Conservation (phyloP, 2,888 invertebrate species). For the Drosophila suboccidentalis region DNA sequence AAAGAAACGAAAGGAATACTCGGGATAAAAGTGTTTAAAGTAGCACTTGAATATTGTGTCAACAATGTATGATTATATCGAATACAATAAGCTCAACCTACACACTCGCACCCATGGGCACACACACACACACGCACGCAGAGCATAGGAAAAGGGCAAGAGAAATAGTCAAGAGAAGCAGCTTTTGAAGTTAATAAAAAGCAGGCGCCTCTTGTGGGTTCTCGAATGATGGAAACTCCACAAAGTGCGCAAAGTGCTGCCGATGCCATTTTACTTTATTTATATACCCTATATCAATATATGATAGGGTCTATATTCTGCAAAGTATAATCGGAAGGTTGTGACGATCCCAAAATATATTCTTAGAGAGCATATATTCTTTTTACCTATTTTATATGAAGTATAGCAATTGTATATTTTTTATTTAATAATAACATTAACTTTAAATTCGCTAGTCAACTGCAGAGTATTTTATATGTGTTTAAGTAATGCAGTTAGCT, state of each 20-base stretch:
- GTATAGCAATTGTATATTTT: too few relatives aligned
- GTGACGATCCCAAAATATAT: too few relatives aligned
- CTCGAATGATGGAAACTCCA: conserved; percentile 18
- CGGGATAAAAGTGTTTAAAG: conserved; percentile 31
- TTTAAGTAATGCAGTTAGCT: not conserved
- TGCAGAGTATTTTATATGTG: not conserved
- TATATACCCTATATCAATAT: conserved; percentile 17
- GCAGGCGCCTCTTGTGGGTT: conserved; percentile 21
- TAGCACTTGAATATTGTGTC: conserved; percentile 63
- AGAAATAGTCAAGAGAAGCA: conserved; percentile 18
- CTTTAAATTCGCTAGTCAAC: too few relatives aligned
- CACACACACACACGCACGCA: not conserved
- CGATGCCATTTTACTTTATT: conserved; percentile 27
- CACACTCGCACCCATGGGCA: conserved; percentile 12
- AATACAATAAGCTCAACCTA: conserved; percentile 47
- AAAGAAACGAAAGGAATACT: not conserved
- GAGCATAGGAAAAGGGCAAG: conserved; percentile 13
- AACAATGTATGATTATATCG: conserved; percentile 72
- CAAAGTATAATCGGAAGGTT: too few relatives aligned
- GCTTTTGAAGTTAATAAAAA: conserved; percentile 66
- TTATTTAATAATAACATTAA: too few relatives aligned
- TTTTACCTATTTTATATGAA: too few relatives aligned
- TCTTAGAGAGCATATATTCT: too few relatives aligned
- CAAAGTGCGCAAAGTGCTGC: conserved; percentile 40
- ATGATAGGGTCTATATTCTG: not conserved